These are phyloP conservation scores for Mercenaria mercenaria DNA, from an alignment of 1,140 invertebrate species.

Conservation along the genomic window DNA sequence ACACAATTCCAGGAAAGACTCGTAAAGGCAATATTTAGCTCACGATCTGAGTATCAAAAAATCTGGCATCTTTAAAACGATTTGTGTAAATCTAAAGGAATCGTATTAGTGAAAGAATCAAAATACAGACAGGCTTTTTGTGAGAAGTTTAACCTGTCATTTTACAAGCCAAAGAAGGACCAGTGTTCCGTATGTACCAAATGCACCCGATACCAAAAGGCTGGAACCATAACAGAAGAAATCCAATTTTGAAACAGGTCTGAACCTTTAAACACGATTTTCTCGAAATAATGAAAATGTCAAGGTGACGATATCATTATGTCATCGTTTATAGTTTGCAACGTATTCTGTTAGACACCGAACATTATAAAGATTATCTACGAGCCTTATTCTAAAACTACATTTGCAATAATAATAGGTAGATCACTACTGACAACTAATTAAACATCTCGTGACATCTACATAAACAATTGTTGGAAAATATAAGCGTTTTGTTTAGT, in stretches of 20 bases:
- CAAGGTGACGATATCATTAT: no score
- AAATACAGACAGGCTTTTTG: conserved; percentile 22
- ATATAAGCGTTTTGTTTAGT: no score
- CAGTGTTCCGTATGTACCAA: no score
- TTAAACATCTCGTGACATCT: no score
- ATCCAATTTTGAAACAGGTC: not conserved
- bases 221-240: conserved; percentile 7
- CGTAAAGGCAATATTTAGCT: not conserved
- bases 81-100: not conserved
- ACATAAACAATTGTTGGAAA: no score
- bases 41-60: not conserved
- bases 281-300: not conserved
- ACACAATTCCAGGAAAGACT: not conserved
- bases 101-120: not conserved
- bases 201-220: no score
- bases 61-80: not conserved
- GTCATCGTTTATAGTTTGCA: no score
- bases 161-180: not conserved
- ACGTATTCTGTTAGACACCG: no score
- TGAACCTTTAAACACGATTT: not conserved
- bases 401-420: no score
- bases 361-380: no score
- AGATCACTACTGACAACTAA: no score
- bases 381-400: no score
- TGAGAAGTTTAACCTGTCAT: conserved; percentile 12